Evolutionary conservation across 1,140 invertebrate genomes (phyloP).

Genomic region (Marisa cornuarietis): DNA sequence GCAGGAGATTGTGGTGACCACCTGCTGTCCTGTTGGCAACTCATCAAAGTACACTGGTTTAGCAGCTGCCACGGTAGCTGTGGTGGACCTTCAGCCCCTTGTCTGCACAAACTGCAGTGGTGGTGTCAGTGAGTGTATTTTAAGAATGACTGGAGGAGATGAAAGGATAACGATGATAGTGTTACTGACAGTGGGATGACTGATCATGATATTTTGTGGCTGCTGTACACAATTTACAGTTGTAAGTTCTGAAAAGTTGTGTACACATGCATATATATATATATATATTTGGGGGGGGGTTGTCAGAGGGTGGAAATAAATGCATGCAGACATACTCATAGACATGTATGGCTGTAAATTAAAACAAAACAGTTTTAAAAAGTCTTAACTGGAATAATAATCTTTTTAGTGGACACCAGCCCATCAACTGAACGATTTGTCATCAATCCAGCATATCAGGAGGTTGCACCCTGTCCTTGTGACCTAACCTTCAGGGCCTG

Average conservation of each 20-base stretch:
- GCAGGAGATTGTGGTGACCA: constrained; percentile 42
- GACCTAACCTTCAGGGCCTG: constrained; percentile 41
- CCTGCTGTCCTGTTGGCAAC: constrained; percentile 34
- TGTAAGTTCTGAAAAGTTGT: no score
- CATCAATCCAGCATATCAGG: constrained; percentile 44
- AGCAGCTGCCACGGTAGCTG: constrained; percentile 25
- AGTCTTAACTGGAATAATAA: neutral
- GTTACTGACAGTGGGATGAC: no score
- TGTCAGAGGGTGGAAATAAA: no score
- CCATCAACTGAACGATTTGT: constrained; percentile 32
- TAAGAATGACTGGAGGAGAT: neutral
- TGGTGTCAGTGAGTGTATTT: constrained; percentile 20
- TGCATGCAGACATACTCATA: neutral
- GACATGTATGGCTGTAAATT: neutral
- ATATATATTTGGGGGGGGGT: neutral
- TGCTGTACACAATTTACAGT: no score
- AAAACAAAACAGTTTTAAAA: neutral
- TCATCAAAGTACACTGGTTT: constrained; percentile 4
- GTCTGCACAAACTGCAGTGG: constrained; percentile 23
- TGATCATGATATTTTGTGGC: no score
- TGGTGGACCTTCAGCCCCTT: constrained; percentile 31
- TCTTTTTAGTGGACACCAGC: neutral
- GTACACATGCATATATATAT: neutral
- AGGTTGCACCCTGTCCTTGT: constrained; percentile 51
- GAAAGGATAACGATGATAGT: no score